Percentiles rank a stretch among this genome's conserved stretches.
Conservation (phyloP, 2,888 invertebrate species). For the Tipula helvola region DNA sequence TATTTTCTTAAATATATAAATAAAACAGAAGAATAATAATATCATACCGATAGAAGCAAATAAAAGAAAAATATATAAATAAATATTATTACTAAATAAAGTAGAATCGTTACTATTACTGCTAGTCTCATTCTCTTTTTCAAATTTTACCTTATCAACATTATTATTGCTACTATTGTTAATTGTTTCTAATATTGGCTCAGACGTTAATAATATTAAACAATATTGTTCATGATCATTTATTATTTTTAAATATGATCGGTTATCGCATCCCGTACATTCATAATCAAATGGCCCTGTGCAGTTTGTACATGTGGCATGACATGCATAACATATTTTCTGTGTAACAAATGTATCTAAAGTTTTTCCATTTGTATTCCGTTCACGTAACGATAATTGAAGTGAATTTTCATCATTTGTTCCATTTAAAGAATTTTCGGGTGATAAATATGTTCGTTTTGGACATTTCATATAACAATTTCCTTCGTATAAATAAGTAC, state of each 20-base stretch:
- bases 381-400: neutral
- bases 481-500: conserved; percentile 27
- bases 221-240: conserved; percentile 28
- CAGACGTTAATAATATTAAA: neutral
- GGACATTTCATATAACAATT: conserved; percentile 31
- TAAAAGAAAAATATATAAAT: neutral
- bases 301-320: conserved; percentile 29
- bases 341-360: conserved; percentile 12
- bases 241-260: conserved; percentile 26
- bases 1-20: neutral
- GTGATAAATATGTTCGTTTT: conserved; percentile 23
- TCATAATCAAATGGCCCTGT: conserved; percentile 28
- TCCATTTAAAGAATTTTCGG: conserved; percentile 12
- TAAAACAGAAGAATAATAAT: neutral
- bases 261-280: conserved; percentile 28
- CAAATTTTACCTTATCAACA: neutral
- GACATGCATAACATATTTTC: conserved; percentile 25
- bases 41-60: neutral
- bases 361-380: neutral
- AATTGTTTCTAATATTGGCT: neutral
- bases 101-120: neutral
- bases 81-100: neutral
- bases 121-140: neutral
- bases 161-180: neutral
- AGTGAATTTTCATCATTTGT: neutral